Conservation (phyloP, 2,113 vertebrate genomes). For the Aleadryas rufinucha region DNA sequence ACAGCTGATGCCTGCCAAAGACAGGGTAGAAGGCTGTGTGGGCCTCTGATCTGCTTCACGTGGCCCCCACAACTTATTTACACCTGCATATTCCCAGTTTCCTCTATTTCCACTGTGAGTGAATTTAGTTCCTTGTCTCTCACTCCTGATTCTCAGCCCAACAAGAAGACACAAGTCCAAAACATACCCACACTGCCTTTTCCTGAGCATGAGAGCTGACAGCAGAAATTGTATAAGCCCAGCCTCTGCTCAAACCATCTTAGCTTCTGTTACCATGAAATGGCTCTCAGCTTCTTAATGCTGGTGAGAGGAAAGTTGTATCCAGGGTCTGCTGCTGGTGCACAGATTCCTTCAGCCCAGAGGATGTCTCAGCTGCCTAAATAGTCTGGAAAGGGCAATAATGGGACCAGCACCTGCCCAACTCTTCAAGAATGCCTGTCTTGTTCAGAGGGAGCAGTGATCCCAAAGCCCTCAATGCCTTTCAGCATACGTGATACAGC, state of each 20-base stretch:
- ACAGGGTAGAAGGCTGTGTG: not conserved
- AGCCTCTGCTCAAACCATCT: not conserved
- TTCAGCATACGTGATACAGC: not conserved
- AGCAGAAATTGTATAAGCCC: not conserved
- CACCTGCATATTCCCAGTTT: not conserved
- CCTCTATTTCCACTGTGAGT: not conserved
- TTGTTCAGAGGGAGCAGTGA: not conserved
- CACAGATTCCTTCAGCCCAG: not conserved
- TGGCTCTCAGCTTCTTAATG: not conserved
- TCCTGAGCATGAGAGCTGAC: not conserved
- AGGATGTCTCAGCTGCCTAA: not conserved
- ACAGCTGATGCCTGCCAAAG: not conserved
- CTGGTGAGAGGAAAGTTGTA: not conserved
- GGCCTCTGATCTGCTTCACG: not conserved
- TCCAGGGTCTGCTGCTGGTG: not conserved
- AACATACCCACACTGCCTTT: not conserved
- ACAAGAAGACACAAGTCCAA: not conserved
- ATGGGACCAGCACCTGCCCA: not conserved
- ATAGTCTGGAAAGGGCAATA: not conserved
- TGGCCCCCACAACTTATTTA: not conserved
- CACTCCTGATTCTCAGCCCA: not conserved
- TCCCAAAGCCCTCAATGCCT: not conserved
- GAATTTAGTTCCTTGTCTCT: not conserved
- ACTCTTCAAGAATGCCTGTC: rapidly evolving
- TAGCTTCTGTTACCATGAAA: not conserved